Evolutionary conservation across 2,888 invertebrate species (phyloP).

Genomic region (Crocallis elinguaria): DNA sequence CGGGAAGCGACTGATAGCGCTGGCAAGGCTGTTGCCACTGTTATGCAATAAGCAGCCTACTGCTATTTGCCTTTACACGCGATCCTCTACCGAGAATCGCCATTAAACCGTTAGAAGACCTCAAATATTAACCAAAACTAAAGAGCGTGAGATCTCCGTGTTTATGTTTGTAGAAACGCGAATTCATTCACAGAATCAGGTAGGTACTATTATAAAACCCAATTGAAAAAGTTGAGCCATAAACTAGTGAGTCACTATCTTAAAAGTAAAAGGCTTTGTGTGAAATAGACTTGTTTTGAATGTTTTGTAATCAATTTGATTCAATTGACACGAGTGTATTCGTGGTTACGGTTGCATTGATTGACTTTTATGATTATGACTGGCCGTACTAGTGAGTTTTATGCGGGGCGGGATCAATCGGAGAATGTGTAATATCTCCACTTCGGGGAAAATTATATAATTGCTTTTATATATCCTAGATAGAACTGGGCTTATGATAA

Average conservation of each 20-base stretch:
- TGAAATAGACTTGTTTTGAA: background rate
- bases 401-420: constrained; percentile 40
- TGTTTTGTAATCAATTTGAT: constrained; percentile 37
- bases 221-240: background rate
- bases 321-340: constrained; percentile 45
- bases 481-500: too few species aligned
- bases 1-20: constrained; percentile 76
- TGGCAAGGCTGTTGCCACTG: constrained; percentile 62
- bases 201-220: background rate
- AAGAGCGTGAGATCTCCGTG: constrained; percentile 23
- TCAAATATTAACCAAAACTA: constrained; percentile 27
- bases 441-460: constrained; percentile 14
- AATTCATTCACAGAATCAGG: constrained; percentile 33
- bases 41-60: constrained; percentile 14
- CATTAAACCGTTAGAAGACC: constrained; percentile 12
- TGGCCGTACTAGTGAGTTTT: constrained; percentile 54
- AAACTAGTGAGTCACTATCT: background rate
- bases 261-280: background rate
- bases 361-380: constrained; percentile 56
- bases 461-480: too few species aligned
- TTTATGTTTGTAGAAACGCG: constrained; percentile 17
- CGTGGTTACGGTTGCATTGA: constrained; percentile 47
- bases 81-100: constrained; percentile 29
- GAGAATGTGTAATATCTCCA: constrained; percentile 26
- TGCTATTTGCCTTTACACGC: constrained; percentile 34